Percentiles rank a stretch among this genome's conserved stretches.
phyloP scores from a whole-genome alignment of 2,888 invertebrate genomes.

The Drosophila stalkeri region DNA sequence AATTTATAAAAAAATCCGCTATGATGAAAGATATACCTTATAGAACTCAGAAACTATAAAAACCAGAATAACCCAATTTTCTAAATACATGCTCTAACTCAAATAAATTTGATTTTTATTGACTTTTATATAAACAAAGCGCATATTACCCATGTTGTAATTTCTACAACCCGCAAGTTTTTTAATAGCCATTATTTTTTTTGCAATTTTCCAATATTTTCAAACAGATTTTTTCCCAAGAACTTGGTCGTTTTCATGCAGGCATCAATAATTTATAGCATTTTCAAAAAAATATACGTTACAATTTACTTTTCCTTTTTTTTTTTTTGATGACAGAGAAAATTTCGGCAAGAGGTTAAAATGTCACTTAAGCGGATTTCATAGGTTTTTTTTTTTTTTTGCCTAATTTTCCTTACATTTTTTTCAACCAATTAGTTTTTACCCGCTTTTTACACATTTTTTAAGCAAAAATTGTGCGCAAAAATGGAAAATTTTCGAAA shows the following conservation, averaged over 20 bases:
- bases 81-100: background rate
- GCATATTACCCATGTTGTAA: background rate
- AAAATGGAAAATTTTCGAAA: constrained; percentile 28
- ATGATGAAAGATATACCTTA: background rate
- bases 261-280: constrained; percentile 57
- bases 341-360: constrained; percentile 70
- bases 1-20: background rate
- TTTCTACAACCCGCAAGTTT: constrained; percentile 45
- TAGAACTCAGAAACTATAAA: background rate
- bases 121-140: background rate
- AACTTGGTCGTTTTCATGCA: constrained; percentile 58
- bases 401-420: constrained; percentile 16
- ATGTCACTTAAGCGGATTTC: constrained; percentile 77
- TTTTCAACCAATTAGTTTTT: constrained; percentile 52
- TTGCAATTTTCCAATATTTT: constrained; percentile 43
- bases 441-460: constrained; percentile 53
- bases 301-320: constrained; percentile 22
- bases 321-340: constrained; percentile 13
- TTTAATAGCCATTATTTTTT: constrained; percentile 36
- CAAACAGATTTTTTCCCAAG: constrained; percentile 36
- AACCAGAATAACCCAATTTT: too few relatives aligned
- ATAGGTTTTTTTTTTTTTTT: constrained; percentile 31
- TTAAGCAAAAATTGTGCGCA: constrained; percentile 63
- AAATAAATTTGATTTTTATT: background rate
- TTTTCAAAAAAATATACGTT: constrained; percentile 64